Conservation (phyloP, 2,113 vertebrate species). For the Paracanthobrama guichenoti region DNA sequence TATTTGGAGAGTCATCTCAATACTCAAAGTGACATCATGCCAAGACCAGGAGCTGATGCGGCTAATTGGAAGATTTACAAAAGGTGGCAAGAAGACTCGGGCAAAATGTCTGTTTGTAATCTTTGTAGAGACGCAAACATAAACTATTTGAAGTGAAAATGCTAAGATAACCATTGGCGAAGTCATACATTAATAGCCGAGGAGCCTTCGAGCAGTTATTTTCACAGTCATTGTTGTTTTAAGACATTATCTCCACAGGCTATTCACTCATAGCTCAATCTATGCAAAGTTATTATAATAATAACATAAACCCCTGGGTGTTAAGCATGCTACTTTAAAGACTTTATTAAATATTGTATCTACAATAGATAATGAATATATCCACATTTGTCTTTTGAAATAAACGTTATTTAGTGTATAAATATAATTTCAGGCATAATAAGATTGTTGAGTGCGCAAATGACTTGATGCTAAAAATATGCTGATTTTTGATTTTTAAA, state of each 20-base stretch:
- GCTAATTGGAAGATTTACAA: constrained; percentile 21
- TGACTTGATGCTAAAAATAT: background rate
- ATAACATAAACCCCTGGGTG: constrained; percentile 12
- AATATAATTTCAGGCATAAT: background rate
- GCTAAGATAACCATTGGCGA: background rate
- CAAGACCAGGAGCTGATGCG: background rate
- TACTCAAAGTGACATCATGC: constrained; percentile 28
- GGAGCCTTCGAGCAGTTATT: background rate
- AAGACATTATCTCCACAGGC: background rate
- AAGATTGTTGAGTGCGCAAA: background rate
- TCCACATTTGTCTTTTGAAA: background rate
- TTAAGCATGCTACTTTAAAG: background rate
- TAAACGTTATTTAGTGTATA: background rate
- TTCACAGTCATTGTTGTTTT: constrained; percentile 14
- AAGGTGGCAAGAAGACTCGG: constrained; percentile 20
- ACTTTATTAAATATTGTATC: background rate
- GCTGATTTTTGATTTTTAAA: background rate
- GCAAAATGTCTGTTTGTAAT: constrained; percentile 14
- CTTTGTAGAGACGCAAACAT: background rate
- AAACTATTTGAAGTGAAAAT: constrained; percentile 7
- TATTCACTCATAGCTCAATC: background rate
- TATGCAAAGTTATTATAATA: constrained; percentile 15
- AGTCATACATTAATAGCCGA: background rate
- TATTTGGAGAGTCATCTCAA: background rate
- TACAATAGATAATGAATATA: background rate